Conservation (phyloP, 2,888 invertebrate genomes). For the Cosmopolites sordidus region DNA sequence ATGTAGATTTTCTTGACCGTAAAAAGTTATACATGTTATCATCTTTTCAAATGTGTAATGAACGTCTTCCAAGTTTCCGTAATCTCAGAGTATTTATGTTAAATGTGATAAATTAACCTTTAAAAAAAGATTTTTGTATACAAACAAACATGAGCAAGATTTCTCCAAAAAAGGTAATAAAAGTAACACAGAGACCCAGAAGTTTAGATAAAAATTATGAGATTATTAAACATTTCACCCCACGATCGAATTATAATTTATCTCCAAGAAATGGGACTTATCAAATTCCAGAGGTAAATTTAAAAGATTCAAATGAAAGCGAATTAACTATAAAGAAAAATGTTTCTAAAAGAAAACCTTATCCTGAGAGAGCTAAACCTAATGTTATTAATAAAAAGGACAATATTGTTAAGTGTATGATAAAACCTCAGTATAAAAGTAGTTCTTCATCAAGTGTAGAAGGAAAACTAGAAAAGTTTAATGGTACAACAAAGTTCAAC, state of each 20-base stretch:
- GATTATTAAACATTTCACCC: conserved; percentile 15
- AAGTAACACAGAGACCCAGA: conserved; percentile 9
- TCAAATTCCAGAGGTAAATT: not conserved
- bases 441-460: conserved; percentile 17
- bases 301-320: not conserved
- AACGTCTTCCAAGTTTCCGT: no score
- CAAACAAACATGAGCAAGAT: not conserved
- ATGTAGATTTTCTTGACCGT: no score
- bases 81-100: no score
- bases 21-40: no score
- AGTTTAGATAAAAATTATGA: conserved; percentile 2
- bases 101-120: not conserved
- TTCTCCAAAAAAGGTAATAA: conserved; percentile 9
- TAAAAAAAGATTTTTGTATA: not conserved
- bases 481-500: not conserved
- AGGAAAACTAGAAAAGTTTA: conserved; percentile 10
- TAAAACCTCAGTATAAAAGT: conserved; percentile 6
- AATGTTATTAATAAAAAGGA: not conserved
- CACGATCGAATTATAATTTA: not conserved
- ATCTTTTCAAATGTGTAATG: no score
- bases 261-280: not conserved
- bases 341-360: not conserved
- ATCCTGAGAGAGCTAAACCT: not conserved
- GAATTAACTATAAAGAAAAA: not conserved
- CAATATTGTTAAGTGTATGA: not conserved